These are phyloP conservation scores for Brachylomia viminalis DNA, from an alignment of 2,888 invertebrate species.

Conservation along the genomic window DNA sequence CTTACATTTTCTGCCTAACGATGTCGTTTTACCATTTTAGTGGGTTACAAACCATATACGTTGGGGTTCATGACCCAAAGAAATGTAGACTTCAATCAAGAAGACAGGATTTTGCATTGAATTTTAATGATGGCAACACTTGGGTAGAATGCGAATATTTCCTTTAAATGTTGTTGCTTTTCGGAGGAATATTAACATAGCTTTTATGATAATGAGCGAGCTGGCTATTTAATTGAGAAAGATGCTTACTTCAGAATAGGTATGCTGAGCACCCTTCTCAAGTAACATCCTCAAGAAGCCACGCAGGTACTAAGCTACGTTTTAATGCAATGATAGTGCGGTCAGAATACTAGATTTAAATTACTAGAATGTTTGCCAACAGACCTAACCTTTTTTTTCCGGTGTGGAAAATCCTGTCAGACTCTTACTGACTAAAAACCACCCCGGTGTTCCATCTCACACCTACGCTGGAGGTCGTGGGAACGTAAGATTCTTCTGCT, in stretches of 20 bases:
- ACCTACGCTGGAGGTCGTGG: no score
- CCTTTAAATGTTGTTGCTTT: conserved; percentile 30
- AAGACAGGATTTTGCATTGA: conserved; percentile 61
- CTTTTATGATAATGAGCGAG: background rate
- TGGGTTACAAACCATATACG: conserved; percentile 66
- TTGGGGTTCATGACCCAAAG: conserved; percentile 65
- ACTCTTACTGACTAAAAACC: no score
- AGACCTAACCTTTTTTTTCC: no score
- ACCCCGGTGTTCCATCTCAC: no score
- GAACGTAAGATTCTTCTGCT: no score
- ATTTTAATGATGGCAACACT: conserved; percentile 68
- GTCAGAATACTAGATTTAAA: no score
- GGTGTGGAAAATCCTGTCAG: no score
- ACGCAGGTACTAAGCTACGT: no score
- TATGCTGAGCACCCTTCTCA: background rate
- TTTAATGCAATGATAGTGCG: no score
- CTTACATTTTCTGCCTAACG: conserved; percentile 83
- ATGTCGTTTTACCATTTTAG: conserved; percentile 82
- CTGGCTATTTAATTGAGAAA: background rate
- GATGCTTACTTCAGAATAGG: background rate
- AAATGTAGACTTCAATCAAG: conserved; percentile 69
- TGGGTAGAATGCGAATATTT: conserved; percentile 44
- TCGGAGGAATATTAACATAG: background rate
- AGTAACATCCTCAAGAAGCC: background rate
- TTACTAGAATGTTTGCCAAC: no score